Evolutionary conservation across 2,113 vertebrate genomes (phyloP).

Genomic region (Sebastes fasciatus): DNA sequence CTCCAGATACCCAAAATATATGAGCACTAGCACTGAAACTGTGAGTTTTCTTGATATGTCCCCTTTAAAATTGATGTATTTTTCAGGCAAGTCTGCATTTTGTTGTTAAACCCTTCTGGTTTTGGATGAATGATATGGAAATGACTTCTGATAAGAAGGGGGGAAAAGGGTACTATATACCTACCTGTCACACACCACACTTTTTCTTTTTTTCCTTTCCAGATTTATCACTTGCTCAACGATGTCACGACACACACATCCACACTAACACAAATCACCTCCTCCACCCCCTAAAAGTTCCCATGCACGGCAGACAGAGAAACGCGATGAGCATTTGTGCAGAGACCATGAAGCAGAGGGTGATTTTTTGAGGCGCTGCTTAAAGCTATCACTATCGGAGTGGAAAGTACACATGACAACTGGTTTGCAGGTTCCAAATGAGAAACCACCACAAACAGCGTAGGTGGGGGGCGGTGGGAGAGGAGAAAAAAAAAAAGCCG

Average conservation of each 20-base stretch:
- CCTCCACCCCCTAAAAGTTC: constrained; percentile 26
- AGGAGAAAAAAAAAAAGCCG: background rate
- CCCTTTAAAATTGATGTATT: background rate
- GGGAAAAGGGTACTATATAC: background rate
- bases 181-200: constrained; percentile 16
- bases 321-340: constrained; percentile 61
- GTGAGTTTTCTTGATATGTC: no score
- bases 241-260: constrained; percentile 25
- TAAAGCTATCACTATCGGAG: constrained; percentile 74
- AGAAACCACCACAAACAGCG: constrained; percentile 67
- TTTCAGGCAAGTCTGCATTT: background rate
- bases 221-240: background rate
- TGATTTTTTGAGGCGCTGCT: constrained; percentile 68
- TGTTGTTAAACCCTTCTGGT: background rate
- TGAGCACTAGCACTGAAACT: no score
- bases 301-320: constrained; percentile 38
- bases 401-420: constrained; percentile 81
- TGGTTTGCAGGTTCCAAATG: constrained; percentile 78
- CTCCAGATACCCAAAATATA: no score
- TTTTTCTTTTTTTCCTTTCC: background rate
- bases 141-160: background rate
- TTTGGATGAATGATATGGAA: background rate
- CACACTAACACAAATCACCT: constrained; percentile 9
- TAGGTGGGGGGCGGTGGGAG: background rate
- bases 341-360: constrained; percentile 62